Conservation (phyloP, 92 coral and sea anemone genomes). For the Metridium senile region DNA sequence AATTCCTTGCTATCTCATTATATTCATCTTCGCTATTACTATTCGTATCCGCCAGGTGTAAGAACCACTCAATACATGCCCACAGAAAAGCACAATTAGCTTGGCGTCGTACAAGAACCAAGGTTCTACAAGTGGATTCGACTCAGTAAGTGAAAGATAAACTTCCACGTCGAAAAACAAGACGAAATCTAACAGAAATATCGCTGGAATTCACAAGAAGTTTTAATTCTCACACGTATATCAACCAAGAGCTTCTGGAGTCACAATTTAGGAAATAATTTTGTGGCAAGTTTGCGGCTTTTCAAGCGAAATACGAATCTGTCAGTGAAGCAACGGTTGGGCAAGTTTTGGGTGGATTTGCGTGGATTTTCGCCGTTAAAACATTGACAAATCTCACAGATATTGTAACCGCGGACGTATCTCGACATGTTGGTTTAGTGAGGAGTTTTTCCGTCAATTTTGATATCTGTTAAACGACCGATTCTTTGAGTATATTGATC, state of each 20-base stretch:
- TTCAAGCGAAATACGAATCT: not conserved
- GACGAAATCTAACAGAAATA: not conserved
- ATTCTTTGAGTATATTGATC: too few relatives aligned
- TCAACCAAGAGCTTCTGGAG: too few relatives aligned
- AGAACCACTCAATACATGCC: not conserved
- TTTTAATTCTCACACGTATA: not conserved
- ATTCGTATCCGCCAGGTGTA: not conserved
- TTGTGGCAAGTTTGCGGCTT: not conserved
- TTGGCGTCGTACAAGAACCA: not conserved
- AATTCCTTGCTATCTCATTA: conserved; percentile 1
- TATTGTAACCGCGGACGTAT: too few relatives aligned
- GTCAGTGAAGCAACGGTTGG: not conserved
- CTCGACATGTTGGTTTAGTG: too few relatives aligned
- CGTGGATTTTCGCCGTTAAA: not conserved
- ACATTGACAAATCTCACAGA: not conserved
- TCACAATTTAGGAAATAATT: not conserved
- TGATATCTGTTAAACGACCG: too few relatives aligned
- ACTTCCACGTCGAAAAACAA: not conserved
- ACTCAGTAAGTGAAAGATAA: not conserved
- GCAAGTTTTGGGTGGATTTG: not conserved
- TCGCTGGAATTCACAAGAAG: not conserved
- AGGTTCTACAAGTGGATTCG: not conserved
- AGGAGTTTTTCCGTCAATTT: too few relatives aligned
- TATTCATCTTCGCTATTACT: not conserved
- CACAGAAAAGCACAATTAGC: conserved; percentile 1